A percentile compares a stretch with the other conserved stretches of the same genome.
Conservation (phyloP, 2,888 invertebrate species). For the Eutolmus rufibarbis region DNA sequence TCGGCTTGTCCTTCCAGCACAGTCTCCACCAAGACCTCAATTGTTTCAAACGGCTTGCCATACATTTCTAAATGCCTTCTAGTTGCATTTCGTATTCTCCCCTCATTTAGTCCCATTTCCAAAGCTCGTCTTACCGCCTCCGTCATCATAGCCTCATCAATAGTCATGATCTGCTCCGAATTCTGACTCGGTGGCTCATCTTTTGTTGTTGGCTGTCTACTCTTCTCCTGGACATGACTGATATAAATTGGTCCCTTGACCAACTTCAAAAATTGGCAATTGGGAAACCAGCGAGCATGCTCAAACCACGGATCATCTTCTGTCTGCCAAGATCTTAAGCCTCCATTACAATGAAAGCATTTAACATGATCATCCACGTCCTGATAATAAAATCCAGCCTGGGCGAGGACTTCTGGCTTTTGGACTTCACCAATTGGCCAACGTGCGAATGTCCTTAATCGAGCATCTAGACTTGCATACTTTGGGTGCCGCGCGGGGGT, state of each 20-base stretch:
- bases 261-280: constrained; percentile 82
- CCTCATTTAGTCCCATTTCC: constrained; percentile 69
- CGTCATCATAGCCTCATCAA: constrained; percentile 63
- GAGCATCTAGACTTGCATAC: constrained; percentile 72
- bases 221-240: constrained; percentile 60
- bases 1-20: constrained; percentile 73
- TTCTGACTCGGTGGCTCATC: neutral
- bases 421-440: constrained; percentile 83
- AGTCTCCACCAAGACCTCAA: constrained; percentile 76
- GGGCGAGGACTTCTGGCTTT: constrained; percentile 77
- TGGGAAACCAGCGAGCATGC: constrained; percentile 92
- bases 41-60: constrained; percentile 71
- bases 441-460: constrained; percentile 73
- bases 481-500: constrained; percentile 71
- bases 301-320: constrained; percentile 93
- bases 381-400: constrained; percentile 89
- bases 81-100: constrained; percentile 67
- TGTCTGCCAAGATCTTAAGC: constrained; percentile 87
- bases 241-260: constrained; percentile 84
- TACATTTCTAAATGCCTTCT: constrained; percentile 66
- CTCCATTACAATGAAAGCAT: constrained; percentile 95
- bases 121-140: constrained; percentile 66
- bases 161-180: constrained; percentile 47
- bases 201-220: constrained; percentile 41
- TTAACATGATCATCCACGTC: constrained; percentile 76